phyloP scores from a whole-genome alignment of 2,113 vertebrate species.

The Passer domesticus region DNA sequence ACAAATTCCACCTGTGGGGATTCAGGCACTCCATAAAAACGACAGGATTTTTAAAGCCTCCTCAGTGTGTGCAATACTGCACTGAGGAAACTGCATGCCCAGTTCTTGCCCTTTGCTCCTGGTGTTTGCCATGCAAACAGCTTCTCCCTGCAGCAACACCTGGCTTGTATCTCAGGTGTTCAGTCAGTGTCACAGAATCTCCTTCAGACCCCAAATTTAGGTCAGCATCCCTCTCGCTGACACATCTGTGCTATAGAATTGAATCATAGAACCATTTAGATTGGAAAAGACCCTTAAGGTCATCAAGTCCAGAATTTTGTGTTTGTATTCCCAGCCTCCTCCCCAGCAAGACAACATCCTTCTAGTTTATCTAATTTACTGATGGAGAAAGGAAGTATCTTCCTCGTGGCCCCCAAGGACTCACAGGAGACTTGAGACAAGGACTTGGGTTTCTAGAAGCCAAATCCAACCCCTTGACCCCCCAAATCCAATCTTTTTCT shows the following conservation, averaged over 20 bases:
- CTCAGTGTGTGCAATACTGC: neutral
- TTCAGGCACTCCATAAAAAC: neutral
- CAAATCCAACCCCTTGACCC: neutral
- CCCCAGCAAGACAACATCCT: neutral
- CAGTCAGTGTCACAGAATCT: neutral
- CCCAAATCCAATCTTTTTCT: neutral
- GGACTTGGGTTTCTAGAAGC: neutral
- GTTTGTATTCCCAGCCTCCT: neutral
- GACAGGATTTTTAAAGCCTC: neutral
- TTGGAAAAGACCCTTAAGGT: neutral
- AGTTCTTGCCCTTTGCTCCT: neutral
- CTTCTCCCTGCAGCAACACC: neutral
- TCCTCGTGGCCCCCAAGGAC: neutral
- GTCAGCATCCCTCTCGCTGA: neutral
- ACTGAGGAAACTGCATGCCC: neutral
- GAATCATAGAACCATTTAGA: neutral
- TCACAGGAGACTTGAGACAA: neutral
- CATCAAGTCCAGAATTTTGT: neutral
- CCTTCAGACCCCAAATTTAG: neutral
- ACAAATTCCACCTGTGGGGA: conserved; percentile 11
- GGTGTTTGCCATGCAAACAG: neutral
- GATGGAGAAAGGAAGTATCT: neutral
- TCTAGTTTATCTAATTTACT: neutral
- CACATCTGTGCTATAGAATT: neutral
- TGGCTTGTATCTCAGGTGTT: neutral